Percentiles rank a stretch among this genome's conserved stretches.
Evolutionary conservation across 2,797 vertebrate species (phyloP).

Genomic region (Lagorchestes hirsutus): DNA sequence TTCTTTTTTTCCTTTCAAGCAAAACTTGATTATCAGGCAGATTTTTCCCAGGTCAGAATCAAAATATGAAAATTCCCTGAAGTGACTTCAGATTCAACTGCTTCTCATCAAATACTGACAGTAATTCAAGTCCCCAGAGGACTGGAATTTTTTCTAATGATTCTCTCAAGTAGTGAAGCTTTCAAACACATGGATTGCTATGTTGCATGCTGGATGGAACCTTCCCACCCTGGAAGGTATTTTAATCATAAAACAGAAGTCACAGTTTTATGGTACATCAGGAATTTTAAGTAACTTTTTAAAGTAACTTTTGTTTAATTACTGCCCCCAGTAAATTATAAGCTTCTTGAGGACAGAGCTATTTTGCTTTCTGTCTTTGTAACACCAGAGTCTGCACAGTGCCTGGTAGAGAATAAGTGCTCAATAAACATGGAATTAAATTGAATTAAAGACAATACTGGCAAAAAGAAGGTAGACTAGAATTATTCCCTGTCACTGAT

Average conservation of each 20-base stretch:
- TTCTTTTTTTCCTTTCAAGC: neutral
- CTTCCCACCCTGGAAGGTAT: neutral
- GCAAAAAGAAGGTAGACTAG: neutral
- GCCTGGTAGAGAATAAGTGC: neutral
- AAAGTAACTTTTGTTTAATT: neutral
- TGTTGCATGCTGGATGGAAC: neutral
- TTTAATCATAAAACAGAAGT: neutral
- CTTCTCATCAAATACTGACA: neutral
- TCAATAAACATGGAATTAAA: neutral
- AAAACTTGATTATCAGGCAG: neutral
- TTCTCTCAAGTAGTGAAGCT: neutral
- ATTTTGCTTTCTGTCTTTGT: neutral
- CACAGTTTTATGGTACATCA: neutral
- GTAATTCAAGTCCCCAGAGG: neutral
- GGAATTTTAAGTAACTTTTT: neutral
- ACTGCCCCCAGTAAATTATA: neutral
- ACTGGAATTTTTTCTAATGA: neutral
- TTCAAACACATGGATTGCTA: neutral
- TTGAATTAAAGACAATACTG: neutral
- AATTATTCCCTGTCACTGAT: no score
- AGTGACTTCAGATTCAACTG: neutral
- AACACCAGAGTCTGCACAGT: neutral
- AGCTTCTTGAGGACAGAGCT: neutral
- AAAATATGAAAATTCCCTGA: neutral
- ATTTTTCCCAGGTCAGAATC: slow-evolving; percentile 1